phyloP scores from a whole-genome alignment of 2,113 vertebrate species.

The Grammomys surdaster region DNA sequence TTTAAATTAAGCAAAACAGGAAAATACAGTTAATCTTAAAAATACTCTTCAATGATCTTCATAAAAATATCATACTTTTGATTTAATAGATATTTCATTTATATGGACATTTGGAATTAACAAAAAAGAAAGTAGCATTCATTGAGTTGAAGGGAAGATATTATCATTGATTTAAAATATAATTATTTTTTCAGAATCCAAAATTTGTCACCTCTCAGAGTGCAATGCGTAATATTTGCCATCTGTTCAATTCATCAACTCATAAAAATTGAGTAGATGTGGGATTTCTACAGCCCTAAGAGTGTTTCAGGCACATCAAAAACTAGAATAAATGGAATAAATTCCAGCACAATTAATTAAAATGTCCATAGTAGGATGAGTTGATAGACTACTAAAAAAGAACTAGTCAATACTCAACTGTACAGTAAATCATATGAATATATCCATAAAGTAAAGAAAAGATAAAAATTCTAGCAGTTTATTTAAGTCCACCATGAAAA shows the following conservation, averaged over 20 bases:
- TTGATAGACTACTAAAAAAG: background rate
- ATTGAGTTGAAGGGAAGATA: background rate
- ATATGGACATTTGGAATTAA: background rate
- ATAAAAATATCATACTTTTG: background rate
- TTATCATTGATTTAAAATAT: conserved; percentile 29
- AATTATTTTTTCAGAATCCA: conserved; percentile 46
- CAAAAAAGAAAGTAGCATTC: background rate
- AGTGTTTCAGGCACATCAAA: conserved; percentile 44
- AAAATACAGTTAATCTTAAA: background rate
- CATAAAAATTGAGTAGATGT: conserved; percentile 64
- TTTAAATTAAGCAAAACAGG: background rate
- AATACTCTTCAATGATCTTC: background rate
- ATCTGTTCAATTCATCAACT: conserved; percentile 53
- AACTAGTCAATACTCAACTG: background rate
- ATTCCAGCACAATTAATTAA: conserved; percentile 49
- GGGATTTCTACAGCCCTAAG: conserved; percentile 54
- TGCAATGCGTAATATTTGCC: conserved; percentile 36
- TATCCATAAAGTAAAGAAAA: background rate
- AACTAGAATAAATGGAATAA: conserved; percentile 46
- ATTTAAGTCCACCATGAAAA: background rate
- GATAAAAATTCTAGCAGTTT: background rate
- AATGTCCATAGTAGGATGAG: background rate
- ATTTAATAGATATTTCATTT: background rate
- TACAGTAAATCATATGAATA: background rate
- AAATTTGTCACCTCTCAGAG: conserved; percentile 37